These are phyloP conservation scores for Cyrtodaria siliqua DNA, from an alignment of 2,888 invertebrate genomes.

Conservation along the genomic window DNA sequence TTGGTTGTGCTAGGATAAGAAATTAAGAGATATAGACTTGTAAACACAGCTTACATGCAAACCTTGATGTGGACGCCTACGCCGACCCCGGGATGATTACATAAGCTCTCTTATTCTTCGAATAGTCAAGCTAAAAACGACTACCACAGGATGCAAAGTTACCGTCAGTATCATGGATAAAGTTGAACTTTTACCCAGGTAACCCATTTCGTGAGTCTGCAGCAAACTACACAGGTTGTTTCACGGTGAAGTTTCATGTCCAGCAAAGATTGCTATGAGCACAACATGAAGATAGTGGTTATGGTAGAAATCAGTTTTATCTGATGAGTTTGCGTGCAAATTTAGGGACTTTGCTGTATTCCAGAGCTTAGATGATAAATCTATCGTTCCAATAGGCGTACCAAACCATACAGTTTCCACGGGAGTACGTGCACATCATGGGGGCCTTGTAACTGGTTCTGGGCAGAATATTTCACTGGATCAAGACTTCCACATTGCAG, in stretches of 20 bases:
- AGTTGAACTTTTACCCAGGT: constrained; percentile 24
- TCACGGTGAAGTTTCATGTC: constrained; percentile 24
- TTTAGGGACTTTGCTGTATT: constrained; percentile 12
- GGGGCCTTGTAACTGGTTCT: constrained; percentile 11
- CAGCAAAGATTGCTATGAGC: constrained; percentile 31
- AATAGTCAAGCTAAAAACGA: too few relatives aligned
- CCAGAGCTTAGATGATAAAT: constrained; percentile 48
- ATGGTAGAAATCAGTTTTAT: neutral
- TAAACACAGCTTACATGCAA: too few relatives aligned
- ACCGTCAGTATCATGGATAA: constrained; percentile 29
- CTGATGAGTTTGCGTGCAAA: constrained; percentile 28
- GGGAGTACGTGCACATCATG: constrained; percentile 11
- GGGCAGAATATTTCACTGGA: constrained; percentile 21
- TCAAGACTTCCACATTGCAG: constrained; percentile 39
- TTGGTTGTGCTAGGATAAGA: too few relatives aligned
- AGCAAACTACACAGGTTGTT: constrained; percentile 27
- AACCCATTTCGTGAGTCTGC: constrained; percentile 16
- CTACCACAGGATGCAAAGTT: constrained; percentile 2
- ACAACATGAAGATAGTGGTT: constrained; percentile 12
- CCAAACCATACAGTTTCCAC: constrained; percentile 32
- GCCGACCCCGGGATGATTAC: too few relatives aligned
- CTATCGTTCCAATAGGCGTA: constrained; percentile 46
- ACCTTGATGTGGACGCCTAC: too few relatives aligned
- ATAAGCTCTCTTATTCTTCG: too few relatives aligned
- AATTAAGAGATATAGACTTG: too few relatives aligned